A percentile compares a stretch with the other conserved stretches of the same genome.
Conservation (phyloP, 2,888 invertebrate genomes). For the Physocephala rufipes region DNA sequence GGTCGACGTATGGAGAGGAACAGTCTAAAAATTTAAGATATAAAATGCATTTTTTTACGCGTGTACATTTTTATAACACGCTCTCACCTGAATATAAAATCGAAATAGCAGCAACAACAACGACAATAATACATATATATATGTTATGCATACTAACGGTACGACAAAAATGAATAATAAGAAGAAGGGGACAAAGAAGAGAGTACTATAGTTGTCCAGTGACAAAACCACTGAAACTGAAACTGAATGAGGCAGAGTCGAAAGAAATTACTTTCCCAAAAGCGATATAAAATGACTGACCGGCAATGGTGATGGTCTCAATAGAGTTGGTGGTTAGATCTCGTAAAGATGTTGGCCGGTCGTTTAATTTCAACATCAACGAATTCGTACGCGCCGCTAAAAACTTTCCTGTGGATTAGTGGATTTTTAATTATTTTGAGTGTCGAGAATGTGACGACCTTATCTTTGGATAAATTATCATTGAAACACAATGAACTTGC, state of each 20-base stretch:
- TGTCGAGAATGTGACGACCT: constrained; percentile 45
- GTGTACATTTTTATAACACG: constrained; percentile 54
- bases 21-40: constrained; percentile 8
- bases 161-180: constrained; percentile 29
- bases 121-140: constrained; percentile 26
- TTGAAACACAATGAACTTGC: constrained; percentile 52
- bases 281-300: constrained; percentile 63
- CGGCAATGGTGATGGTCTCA: constrained; percentile 64
- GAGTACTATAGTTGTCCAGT: constrained; percentile 37
- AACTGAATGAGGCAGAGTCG: constrained; percentile 50
- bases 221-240: constrained; percentile 53
- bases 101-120: constrained; percentile 38
- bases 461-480: constrained; percentile 58
- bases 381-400: constrained; percentile 41
- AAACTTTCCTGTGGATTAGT: constrained; percentile 35
- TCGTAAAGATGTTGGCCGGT: constrained; percentile 63
- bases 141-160: neutral
- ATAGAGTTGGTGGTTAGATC: constrained; percentile 65
- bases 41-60: neutral
- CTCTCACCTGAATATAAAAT: constrained; percentile 35
- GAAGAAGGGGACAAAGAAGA: constrained; percentile 7
- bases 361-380: constrained; percentile 50
- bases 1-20: neutral
- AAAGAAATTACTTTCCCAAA: constrained; percentile 61
- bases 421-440: constrained; percentile 39